Base-by-base conservation (phyloP, 2,113 vertebrate genomes). In the Ochotona curzoniae region DNA sequence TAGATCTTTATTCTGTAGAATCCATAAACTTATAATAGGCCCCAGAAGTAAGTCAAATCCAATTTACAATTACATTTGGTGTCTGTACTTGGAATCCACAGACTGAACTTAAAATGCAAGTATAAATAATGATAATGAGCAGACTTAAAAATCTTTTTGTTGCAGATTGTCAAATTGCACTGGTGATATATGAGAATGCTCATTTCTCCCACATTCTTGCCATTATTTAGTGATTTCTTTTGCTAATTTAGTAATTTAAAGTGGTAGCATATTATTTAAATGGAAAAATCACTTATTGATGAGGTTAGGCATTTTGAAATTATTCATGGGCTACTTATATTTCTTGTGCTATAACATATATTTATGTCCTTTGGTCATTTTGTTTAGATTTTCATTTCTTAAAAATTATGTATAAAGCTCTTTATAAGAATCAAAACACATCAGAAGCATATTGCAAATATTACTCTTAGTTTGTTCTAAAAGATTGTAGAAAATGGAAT, bases 321-420 rank as follows among this genome's bases (percentile, higher is more conserved):
- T 92, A 67, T 51, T 87, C 89, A 61, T 83, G 69, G 64, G 9
- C 69, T 26, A 17, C 49, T 82, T 80, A 44, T 44, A 69, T 89
- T 93, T 89, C 49, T 83, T 78, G 23, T 23, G 14, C 71, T 67
- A 49, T 63, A 44, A 78, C 26, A 83, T 44, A 28, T 66, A 35
- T 8, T 85, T n/a, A 25, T 70, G 8, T 86, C 15, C 51, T 80
- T 87, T 81, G 67, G 26, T 25, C 12, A 30, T 47, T 71, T 74
- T 78, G 54, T 47, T 18, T 47, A 47, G 26, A 20, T 25, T 78
- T 35, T 67, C 18, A 49, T 64, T n/a, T 92, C 74, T 84, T 90
- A 21, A 61, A 87, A 63, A 44, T 90, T 21, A 75, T 84, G 87
- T 83, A 74, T 64, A 87, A 93, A 88, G 23, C 13, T 94, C 61